Percentiles rank a stretch among this genome's conserved stretches.
These are phyloP conservation scores for Microtus pennsylvanicus DNA, from an alignment of 2,113 vertebrate species.

Conservation along the genomic window DNA sequence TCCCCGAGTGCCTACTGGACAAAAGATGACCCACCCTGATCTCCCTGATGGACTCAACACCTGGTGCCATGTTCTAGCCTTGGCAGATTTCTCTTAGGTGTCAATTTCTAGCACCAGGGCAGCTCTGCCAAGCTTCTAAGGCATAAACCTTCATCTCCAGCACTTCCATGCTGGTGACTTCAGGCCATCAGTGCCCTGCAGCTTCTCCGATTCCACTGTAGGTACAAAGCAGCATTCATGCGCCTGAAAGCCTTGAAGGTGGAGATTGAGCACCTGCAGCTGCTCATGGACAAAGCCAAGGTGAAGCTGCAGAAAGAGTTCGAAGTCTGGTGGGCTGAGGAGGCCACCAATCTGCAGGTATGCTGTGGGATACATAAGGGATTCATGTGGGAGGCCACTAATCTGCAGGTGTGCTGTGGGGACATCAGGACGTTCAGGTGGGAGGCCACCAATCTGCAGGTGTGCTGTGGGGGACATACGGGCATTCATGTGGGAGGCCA, in stretches of 20 bases:
- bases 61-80: not conserved
- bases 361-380: not conserved
- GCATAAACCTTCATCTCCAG: not conserved
- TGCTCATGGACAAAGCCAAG: constrained; percentile 92
- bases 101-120: not conserved
- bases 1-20: accelerated
- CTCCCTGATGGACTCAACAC: not conserved
- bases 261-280: constrained; percentile 96
- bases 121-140: not conserved
- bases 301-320: constrained; percentile 95
- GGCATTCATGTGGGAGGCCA: too few relatives aligned
- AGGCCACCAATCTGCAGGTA: constrained; percentile 90
- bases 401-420: constrained; percentile 84
- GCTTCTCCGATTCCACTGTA: constrained; percentile 72
- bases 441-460: too few relatives aligned
- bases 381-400: constrained; percentile 80
- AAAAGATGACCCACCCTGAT: not conserved
- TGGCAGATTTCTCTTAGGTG: accelerated
- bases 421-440: too few relatives aligned
- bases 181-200: not conserved
- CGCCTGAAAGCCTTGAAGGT: constrained; percentile 92
- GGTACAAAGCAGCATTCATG: constrained; percentile 90
- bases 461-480: too few relatives aligned
- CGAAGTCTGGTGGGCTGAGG: constrained; percentile 93
- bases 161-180: not conserved